Evolutionary conservation across 2,888 invertebrate species (phyloP).

Genomic region (Lasioglossum pauxillum): DNA sequence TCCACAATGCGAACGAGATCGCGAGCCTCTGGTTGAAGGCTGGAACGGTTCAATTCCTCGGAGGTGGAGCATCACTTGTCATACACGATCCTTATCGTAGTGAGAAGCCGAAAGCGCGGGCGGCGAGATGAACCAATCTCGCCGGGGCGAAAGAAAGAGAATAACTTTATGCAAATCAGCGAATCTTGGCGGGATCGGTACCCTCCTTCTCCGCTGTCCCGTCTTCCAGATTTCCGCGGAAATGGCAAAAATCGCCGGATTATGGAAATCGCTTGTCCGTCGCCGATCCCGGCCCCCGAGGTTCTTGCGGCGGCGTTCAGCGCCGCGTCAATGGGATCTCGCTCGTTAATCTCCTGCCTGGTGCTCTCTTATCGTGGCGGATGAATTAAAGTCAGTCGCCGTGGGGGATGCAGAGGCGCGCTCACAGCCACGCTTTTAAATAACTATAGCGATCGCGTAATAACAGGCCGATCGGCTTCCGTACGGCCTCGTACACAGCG

Average conservation of each 20-base stretch:
- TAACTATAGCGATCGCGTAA: constrained; percentile 72
- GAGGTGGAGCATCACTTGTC: neutral
- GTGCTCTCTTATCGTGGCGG: constrained; percentile 52
- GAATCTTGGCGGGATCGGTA: constrained; percentile 32
- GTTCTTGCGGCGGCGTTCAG: constrained; percentile 9
- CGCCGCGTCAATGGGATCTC: constrained; percentile 43
- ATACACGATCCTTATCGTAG: neutral
- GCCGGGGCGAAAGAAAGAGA: constrained; percentile 28
- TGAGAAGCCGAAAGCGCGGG: neutral
- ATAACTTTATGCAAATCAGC: constrained; percentile 53
- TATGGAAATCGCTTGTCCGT: constrained; percentile 39
- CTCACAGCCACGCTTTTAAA: constrained; percentile 55
- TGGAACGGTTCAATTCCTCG: constrained; percentile 6
- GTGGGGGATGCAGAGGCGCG: constrained; percentile 36
- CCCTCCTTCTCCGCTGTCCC: neutral
- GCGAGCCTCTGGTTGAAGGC: neutral
- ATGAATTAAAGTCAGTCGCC: constrained; percentile 63
- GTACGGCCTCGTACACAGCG: constrained; percentile 40
- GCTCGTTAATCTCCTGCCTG: constrained; percentile 50
- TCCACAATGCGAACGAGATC: constrained; percentile 5
- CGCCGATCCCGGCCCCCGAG: constrained; percentile 9
- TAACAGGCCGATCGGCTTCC: constrained; percentile 75
- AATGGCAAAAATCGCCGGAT: constrained; percentile 50
- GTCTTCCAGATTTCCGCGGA: constrained; percentile 18
- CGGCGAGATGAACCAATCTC: constrained; percentile 46